Conservation (phyloP, 2,888 invertebrate genomes). For the Tetheella fluctuosa region DNA sequence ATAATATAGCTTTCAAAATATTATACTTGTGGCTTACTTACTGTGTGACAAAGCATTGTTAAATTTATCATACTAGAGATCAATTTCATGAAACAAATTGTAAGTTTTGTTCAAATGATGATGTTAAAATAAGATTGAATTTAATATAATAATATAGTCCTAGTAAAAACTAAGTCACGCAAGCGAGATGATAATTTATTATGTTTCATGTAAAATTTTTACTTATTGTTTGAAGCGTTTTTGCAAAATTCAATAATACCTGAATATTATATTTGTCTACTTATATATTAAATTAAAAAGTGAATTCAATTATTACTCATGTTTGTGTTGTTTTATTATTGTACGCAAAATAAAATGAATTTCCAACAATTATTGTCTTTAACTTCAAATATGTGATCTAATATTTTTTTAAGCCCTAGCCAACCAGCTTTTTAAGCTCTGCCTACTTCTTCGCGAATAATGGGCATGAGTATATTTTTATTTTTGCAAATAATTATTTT, state of each 20-base stretch:
- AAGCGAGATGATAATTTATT: background rate
- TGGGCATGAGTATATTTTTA: too few relatives aligned
- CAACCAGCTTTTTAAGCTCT: too few relatives aligned
- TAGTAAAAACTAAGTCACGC: constrained; percentile 4
- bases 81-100: background rate
- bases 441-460: too few relatives aligned
- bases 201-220: background rate
- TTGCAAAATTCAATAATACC: background rate
- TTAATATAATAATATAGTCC: background rate
- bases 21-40: background rate
- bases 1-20: background rate
- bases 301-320: constrained; percentile 49
- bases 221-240: background rate
- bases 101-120: background rate
- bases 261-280: constrained; percentile 20
- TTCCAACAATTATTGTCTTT: constrained; percentile 35
- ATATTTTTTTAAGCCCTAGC: too few relatives aligned
- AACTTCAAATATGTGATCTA: background rate
- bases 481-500: too few relatives aligned
- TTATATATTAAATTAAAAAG: constrained; percentile 36
- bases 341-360: constrained; percentile 52
- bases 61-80: background rate
- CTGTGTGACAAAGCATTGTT: background rate
- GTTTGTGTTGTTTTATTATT: constrained; percentile 57
- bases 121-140: background rate